These are phyloP conservation scores for Cosmia trapezina DNA, from an alignment of 2,888 invertebrate genomes.

Conservation along the genomic window DNA sequence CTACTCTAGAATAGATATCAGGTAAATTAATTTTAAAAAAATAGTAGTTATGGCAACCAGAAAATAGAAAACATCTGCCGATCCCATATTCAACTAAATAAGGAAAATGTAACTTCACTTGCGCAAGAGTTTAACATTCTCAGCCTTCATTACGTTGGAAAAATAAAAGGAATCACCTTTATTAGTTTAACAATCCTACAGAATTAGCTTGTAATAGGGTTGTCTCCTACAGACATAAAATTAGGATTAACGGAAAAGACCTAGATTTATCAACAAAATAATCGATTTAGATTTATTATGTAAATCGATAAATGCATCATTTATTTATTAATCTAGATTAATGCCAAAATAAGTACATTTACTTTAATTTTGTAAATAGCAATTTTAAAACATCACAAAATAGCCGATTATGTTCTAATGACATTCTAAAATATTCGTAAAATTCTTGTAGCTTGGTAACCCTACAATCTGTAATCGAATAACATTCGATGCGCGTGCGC, in stretches of 20 bases:
- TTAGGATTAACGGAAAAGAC: background rate
- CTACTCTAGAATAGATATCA: background rate
- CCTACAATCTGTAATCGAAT: constrained; percentile 42
- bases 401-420: background rate
- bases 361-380: background rate
- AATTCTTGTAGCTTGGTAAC: constrained; percentile 28
- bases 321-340: background rate
- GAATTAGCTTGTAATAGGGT: constrained; percentile 47
- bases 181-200: constrained; percentile 47
- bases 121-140: constrained; percentile 29
- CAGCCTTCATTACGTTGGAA: constrained; percentile 26
- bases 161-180: constrained; percentile 38
- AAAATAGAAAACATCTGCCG: background rate
- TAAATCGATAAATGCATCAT: background rate
- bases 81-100: constrained; percentile 5
- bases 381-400: background rate
- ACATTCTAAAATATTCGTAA: background rate
- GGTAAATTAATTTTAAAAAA: background rate
- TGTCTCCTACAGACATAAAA: constrained; percentile 5
- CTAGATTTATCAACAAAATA: background rate
- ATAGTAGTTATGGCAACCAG: background rate
- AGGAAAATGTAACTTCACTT: constrained; percentile 30
- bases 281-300: background rate
- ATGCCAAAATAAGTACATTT: background rate
- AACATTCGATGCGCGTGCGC: constrained; percentile 67